Evolutionary conservation across 2,797 vertebrate genomes (phyloP).

Genomic region (Eptatretus atami): DNA sequence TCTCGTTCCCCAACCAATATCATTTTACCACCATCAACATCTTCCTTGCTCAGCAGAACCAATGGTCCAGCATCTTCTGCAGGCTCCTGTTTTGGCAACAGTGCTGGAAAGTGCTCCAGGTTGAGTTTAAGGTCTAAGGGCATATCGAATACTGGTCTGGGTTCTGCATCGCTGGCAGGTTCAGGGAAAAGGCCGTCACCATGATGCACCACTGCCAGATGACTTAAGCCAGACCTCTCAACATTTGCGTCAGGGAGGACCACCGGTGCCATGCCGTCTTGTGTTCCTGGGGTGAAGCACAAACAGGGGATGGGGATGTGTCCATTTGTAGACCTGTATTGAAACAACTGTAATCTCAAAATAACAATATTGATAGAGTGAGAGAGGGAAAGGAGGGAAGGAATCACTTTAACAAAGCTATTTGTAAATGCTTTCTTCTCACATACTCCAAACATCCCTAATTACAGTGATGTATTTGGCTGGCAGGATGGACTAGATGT

Average conservation of each 20-base stretch:
- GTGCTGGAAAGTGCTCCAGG: constrained; percentile 5
- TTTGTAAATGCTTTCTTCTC: no score
- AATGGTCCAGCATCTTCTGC: neutral
- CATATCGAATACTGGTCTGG: neutral
- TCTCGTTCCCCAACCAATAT: constrained; percentile 14
- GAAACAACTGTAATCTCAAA: no score
- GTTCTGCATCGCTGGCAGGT: neutral
- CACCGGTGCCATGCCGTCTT: constrained; percentile 46
- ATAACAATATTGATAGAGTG: no score
- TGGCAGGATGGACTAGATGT: no score
- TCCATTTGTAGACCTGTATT: no score
- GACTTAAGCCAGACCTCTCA: constrained; percentile 36
- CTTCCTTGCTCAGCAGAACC: neutral
- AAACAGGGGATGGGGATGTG: no score
- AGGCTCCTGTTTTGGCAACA: neutral
- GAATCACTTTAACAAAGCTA: no score
- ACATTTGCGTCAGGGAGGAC: constrained; percentile 97
- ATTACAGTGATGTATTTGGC: no score
- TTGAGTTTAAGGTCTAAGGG: neutral
- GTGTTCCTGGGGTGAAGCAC: no score
- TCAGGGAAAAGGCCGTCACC: neutral
- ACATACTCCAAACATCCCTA: no score
- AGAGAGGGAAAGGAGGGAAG: no score
- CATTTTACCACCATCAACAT: no score
- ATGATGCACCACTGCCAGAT: neutral